These are phyloP conservation scores for Microcebus lehilahytsara DNA, from an alignment of 2,113 vertebrate genomes.

Conservation along the genomic window DNA sequence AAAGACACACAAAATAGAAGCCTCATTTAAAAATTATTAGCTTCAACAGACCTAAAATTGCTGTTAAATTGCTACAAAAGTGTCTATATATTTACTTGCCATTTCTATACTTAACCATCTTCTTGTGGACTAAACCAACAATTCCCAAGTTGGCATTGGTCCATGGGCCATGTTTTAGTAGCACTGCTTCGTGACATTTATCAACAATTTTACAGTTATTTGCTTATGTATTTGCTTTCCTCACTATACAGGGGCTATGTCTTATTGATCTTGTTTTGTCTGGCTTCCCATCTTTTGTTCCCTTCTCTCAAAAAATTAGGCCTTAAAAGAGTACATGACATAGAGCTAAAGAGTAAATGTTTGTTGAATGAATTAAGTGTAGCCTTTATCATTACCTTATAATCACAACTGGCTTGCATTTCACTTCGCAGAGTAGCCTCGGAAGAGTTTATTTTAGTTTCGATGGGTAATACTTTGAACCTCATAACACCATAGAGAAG, in stretches of 20 bases:
- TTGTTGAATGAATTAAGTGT: not conserved
- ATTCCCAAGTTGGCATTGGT: not conserved
- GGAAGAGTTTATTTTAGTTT: not conserved
- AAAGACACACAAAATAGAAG: not conserved
- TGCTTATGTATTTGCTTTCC: not conserved
- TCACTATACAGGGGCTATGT: not conserved
- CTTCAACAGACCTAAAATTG: not conserved
- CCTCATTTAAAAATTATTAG: not conserved
- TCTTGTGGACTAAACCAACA: not conserved
- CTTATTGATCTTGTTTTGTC: not conserved
- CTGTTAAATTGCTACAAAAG: not conserved
- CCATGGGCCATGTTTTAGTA: not conserved
- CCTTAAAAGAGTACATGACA: not conserved
- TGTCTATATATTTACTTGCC: not conserved
- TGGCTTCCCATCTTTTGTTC: not conserved
- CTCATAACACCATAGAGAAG: not conserved
- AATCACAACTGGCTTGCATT: not conserved
- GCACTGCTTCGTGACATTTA: not conserved
- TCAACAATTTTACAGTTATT: not conserved
- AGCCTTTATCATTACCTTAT: not conserved
- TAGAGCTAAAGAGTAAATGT: not conserved
- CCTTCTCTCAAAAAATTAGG: not conserved
- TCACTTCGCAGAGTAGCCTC: not conserved
- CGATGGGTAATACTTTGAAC: not conserved
- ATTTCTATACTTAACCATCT: not conserved